phyloP scores from a whole-genome alignment of 1,140 invertebrate species.

The Galleria mellonella region DNA sequence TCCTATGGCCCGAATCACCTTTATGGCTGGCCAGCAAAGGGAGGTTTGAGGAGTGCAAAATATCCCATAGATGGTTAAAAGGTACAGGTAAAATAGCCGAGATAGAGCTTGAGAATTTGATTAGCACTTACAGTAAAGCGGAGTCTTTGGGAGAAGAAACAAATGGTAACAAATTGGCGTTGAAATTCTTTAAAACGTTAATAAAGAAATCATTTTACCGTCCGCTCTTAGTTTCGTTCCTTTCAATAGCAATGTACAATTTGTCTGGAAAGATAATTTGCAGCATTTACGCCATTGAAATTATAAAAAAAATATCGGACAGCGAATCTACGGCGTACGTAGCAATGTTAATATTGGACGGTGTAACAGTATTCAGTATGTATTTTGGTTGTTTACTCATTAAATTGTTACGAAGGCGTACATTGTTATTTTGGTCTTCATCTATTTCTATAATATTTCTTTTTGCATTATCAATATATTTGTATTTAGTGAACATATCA shows the following conservation, averaged over 20 bases:
- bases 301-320: slow-evolving; percentile 26
- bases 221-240: neutral
- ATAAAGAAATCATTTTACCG: neutral
- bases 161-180: slow-evolving; percentile 2
- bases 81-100: slow-evolving; percentile 21
- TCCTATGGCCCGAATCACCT: slow-evolving; percentile 36
- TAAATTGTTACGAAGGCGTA: slow-evolving; percentile 17
- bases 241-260: slow-evolving; percentile 9
- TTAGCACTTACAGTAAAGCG: neutral
- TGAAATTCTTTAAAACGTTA: neutral
- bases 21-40: slow-evolving; percentile 31
- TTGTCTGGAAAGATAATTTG: slow-evolving; percentile 27
- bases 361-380: slow-evolving; percentile 19
- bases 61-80: slow-evolving; percentile 22
- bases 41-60: slow-evolving; percentile 19
- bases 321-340: slow-evolving; percentile 9
- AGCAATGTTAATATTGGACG: slow-evolving; percentile 29
- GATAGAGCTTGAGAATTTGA: slow-evolving; percentile 15
- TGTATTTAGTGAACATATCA: slow-evolving; percentile 17
- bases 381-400: slow-evolving; percentile 21
- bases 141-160: neutral
- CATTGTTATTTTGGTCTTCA: slow-evolving; percentile 12
- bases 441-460: slow-evolving; percentile 14
- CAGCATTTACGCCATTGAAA: slow-evolving; percentile 29
- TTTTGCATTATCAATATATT: slow-evolving; percentile 22